A percentile compares a stretch with the other conserved stretches of the same genome.
phyloP scores from a whole-genome alignment of 2,113 vertebrate genomes.

The Tachuris rubrigastra region DNA sequence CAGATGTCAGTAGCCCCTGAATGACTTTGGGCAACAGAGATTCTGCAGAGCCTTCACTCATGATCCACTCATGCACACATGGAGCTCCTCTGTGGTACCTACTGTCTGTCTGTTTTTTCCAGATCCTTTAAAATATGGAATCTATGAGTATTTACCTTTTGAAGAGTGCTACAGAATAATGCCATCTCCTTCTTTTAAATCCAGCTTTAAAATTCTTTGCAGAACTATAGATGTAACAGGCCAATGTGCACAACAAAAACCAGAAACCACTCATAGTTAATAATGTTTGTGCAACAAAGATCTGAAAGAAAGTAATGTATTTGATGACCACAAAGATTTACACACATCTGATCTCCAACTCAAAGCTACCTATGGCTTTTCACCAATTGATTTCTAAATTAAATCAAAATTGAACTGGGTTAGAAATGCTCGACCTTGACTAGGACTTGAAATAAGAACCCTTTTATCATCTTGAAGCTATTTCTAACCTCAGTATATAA shows the following conservation, averaged over 20 bases:
- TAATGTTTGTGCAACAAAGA: neutral
- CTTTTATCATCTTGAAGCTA: neutral
- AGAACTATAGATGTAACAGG: neutral
- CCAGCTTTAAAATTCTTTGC: neutral
- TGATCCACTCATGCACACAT: rapidly evolving
- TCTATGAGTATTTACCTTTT: neutral
- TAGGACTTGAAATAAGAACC: neutral
- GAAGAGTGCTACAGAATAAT: neutral
- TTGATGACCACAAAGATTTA: neutral
- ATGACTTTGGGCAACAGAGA: rapidly evolving
- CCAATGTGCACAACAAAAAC: neutral
- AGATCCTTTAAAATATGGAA: neutral
- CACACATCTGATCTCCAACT: neutral
- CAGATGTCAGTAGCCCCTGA: neutral
- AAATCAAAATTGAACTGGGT: neutral
- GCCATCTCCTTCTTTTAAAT: neutral
- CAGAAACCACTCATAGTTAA: neutral
- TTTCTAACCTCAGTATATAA: neutral
- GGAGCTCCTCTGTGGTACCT: rapidly evolving
- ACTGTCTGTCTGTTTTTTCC: neutral
- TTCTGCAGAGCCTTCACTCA: neutral
- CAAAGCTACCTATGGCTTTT: neutral
- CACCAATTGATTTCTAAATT: neutral
- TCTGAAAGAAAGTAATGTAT: neutral
- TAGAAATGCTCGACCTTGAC: neutral